These are phyloP conservation scores for Poecilia picta DNA, from an alignment of 2,797 vertebrate species.

Conservation along the genomic window DNA sequence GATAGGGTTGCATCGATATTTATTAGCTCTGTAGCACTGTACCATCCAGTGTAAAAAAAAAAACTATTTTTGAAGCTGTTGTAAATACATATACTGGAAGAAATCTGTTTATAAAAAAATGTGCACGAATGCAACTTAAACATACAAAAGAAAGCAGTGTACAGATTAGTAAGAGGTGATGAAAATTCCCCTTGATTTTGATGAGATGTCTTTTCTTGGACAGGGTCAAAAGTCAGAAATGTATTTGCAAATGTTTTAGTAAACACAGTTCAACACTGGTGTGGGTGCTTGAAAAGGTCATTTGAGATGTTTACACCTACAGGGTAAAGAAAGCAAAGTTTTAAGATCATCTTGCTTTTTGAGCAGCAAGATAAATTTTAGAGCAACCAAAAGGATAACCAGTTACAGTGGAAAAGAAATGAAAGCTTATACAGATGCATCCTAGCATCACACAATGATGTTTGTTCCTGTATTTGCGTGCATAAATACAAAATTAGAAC, in stretches of 20 bases:
- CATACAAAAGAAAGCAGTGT: background rate
- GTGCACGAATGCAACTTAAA: slow-evolving; percentile 6
- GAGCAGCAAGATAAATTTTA: background rate
- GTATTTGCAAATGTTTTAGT: background rate
- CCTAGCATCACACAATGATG: background rate
- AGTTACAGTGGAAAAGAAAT: background rate
- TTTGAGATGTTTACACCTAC: background rate
- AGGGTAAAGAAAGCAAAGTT: background rate
- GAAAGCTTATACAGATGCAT: background rate
- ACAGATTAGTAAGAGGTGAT: background rate
- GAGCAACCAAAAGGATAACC: background rate
- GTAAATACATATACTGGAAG: background rate
- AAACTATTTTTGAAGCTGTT: slow-evolving; percentile 17
- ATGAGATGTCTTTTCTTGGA: background rate
- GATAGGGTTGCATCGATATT: slow-evolving; percentile 65
- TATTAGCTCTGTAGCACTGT: slow-evolving; percentile 49
- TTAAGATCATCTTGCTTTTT: slow-evolving; percentile 10
- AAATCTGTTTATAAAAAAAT: background rate
- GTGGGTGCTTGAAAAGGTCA: background rate
- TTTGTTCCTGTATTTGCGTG: background rate
- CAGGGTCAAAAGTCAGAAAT: slow-evolving; percentile 10
- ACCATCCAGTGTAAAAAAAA: slow-evolving; percentile 1
- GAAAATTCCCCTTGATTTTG: background rate
- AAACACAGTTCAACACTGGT: background rate
- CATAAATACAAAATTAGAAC: slow-evolving; percentile 36